These are phyloP conservation scores for Tanaodytes sp. DNA, from an alignment of 2,888 invertebrate species.

Conservation along the genomic window DNA sequence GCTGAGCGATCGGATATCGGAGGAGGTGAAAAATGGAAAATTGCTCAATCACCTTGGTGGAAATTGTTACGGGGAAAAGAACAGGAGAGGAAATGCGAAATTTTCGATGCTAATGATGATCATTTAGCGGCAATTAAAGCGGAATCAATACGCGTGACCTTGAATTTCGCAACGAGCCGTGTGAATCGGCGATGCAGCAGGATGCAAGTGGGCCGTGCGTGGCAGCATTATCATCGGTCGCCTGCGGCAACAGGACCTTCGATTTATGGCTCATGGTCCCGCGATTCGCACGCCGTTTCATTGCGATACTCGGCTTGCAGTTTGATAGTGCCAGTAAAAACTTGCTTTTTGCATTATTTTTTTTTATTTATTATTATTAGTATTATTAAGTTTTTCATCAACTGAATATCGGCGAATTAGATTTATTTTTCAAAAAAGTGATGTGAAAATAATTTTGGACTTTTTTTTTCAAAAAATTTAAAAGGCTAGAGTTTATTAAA, in stretches of 20 bases:
- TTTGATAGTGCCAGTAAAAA: slow-evolving; percentile 33
- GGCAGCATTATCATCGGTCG: slow-evolving; percentile 51
- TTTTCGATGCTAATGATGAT: slow-evolving; percentile 26
- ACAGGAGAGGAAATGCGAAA: slow-evolving; percentile 31
- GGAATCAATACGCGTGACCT: slow-evolving; percentile 45
- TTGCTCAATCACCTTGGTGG: no score
- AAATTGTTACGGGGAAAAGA: no score
- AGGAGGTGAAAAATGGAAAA: no score
- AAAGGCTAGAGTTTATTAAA: no score
- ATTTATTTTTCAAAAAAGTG: no score
- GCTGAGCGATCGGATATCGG: no score
- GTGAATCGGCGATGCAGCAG: slow-evolving; percentile 48
- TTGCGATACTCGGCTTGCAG: slow-evolving; percentile 39
- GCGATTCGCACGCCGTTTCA: slow-evolving; percentile 47
- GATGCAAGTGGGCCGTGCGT: slow-evolving; percentile 57
- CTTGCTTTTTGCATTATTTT: not conserved
- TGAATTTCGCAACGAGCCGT: slow-evolving; percentile 52
- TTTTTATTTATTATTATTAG: not conserved
- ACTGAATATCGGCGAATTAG: no score
- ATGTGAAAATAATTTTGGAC: no score
- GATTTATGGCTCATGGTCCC: slow-evolving; percentile 56
- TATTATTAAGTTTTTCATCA: no score
- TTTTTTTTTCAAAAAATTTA: no score
- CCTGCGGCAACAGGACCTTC: slow-evolving; percentile 55
- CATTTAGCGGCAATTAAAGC: slow-evolving; percentile 47